These are phyloP conservation scores for Cnemophilus loriae DNA, from an alignment of 2,113 vertebrate genomes.

Conservation along the genomic window DNA sequence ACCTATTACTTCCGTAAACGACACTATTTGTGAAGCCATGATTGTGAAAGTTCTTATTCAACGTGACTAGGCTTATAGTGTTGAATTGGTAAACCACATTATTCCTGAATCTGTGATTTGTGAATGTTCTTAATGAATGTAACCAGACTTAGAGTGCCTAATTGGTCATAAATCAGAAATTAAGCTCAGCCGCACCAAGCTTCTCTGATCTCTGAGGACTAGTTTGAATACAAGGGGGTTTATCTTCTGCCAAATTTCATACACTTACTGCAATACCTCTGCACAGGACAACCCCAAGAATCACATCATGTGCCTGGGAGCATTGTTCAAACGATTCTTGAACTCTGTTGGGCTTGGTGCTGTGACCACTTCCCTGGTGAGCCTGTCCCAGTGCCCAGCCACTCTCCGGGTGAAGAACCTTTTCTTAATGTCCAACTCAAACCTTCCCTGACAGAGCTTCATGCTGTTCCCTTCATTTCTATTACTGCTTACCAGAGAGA, in stretches of 20 bases:
- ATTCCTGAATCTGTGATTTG: background rate
- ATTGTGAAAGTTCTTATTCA: background rate
- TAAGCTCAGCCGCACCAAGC: background rate
- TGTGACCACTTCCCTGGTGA: background rate
- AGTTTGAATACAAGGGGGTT: background rate
- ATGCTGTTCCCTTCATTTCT: background rate
- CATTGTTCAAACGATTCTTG: background rate
- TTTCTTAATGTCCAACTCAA: background rate
- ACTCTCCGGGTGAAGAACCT: background rate
- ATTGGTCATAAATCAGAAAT: background rate
- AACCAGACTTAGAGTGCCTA: background rate
- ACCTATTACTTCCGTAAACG: background rate
- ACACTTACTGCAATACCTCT: background rate
- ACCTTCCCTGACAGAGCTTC: background rate
- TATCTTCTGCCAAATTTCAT: background rate
- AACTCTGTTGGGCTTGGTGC: background rate
- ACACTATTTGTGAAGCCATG: background rate
- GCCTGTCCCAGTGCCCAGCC: background rate
- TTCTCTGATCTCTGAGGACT: background rate
- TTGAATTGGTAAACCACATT: background rate
- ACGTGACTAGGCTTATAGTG: fast-evolving
- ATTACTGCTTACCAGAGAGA: background rate
- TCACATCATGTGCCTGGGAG: background rate
- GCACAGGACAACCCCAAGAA: background rate
- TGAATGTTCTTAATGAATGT: background rate